Evolutionary conservation across 2,113 vertebrate genomes (phyloP).

Genomic region (Boleophthalmus pectinirostris): DNA sequence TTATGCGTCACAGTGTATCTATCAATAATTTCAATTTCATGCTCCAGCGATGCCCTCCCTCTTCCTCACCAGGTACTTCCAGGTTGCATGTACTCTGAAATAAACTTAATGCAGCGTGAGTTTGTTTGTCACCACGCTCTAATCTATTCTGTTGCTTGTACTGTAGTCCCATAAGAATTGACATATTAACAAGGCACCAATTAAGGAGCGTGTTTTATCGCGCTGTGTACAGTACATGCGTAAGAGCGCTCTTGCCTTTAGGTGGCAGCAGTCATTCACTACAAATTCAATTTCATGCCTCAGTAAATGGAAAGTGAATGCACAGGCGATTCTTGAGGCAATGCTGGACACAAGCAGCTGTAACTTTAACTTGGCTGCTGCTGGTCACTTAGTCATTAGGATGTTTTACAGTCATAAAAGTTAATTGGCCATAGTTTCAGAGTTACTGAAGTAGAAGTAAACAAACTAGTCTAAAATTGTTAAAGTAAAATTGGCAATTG

Average conservation of each 20-base stretch:
- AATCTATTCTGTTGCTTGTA: not conserved
- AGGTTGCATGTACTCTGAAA: slow-evolving; percentile 8
- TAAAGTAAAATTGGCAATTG: too few species aligned
- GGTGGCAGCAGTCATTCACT: slow-evolving; percentile 66
- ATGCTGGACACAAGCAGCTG: slow-evolving; percentile 22
- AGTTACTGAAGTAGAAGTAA: not conserved
- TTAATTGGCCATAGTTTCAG: not conserved
- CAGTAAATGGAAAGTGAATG: slow-evolving; percentile 34
- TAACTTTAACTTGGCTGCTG: slow-evolving; percentile 14
- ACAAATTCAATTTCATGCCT: slow-evolving; percentile 65
- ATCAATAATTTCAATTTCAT: slow-evolving; percentile 64
- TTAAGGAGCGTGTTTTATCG: not conserved
- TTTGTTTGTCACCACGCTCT: not conserved
- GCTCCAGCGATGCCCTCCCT: slow-evolving; percentile 26
- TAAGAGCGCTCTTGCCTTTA: slow-evolving; percentile 50
- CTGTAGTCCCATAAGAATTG: not conserved
- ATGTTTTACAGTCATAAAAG: not conserved
- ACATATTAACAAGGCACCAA: not conserved
- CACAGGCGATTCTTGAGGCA: slow-evolving; percentile 30
- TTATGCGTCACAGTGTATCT: slow-evolving; percentile 47
- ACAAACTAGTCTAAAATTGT: too few species aligned
- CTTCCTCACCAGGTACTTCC: slow-evolving; percentile 25
- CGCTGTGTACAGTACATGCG: not conserved
- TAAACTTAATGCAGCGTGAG: slow-evolving; percentile 4
- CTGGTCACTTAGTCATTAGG: not conserved